phyloP scores from a whole-genome alignment of 2,797 vertebrate species.

The Aldrovandia affinis region DNA sequence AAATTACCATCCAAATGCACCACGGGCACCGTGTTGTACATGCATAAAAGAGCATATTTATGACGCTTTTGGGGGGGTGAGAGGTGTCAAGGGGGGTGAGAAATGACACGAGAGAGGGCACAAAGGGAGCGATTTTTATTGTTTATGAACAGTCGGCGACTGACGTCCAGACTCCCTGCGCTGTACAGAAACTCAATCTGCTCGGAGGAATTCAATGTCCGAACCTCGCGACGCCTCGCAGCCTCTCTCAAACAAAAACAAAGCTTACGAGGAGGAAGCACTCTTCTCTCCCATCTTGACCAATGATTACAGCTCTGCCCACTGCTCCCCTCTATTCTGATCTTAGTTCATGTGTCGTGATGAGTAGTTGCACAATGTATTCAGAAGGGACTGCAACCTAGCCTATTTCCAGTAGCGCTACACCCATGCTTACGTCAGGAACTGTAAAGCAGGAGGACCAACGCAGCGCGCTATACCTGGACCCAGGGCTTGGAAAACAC shows the following conservation, averaged over 20 bases:
- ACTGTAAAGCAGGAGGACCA: background rate
- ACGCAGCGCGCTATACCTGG: background rate
- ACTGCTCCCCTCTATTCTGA: background rate
- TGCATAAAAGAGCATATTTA: constrained; percentile 51
- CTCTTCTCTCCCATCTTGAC: background rate
- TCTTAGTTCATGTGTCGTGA: background rate
- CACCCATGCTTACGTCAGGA: background rate
- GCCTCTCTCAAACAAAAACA: background rate
- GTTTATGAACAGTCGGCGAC: constrained; percentile 39
- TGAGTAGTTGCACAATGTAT: background rate
- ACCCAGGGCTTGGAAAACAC: background rate
- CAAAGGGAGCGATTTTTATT: constrained; percentile 35
- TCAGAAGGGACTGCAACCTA: background rate
- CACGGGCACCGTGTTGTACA: constrained; percentile 46
- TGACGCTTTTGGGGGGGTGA: constrained; percentile 34
- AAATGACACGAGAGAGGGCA: constrained; percentile 50
- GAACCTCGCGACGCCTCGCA: background rate
- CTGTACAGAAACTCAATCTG: background rate
- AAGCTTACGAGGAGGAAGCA: background rate
- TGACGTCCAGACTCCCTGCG: background rate
- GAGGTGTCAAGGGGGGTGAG: constrained; percentile 38
- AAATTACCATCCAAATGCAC: constrained; percentile 59
- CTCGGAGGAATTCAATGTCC: background rate
- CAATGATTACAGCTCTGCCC: background rate
- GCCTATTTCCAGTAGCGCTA: background rate